Percentiles rank a stretch among this genome's conserved stretches.
These are phyloP conservation scores for Aricia artaxerxes DNA, from an alignment of 2,888 invertebrate genomes.

Conservation along the genomic window DNA sequence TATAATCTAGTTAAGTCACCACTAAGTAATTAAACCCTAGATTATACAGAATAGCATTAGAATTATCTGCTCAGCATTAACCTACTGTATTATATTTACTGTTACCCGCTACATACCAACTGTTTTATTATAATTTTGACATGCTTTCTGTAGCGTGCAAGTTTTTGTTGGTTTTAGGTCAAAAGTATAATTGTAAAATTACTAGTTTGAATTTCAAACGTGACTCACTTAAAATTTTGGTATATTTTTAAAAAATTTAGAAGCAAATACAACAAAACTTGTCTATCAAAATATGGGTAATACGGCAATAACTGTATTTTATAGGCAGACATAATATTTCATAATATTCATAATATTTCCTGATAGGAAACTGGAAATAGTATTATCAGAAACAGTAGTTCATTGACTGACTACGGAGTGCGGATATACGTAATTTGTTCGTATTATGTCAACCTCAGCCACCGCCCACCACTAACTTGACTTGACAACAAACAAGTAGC, in stretches of 20 bases:
- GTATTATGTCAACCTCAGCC: not conserved
- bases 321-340: no score
- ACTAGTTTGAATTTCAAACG: not conserved
- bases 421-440: not conserved
- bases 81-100: constrained; percentile 10
- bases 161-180: constrained; percentile 15
- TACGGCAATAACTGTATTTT: no score
- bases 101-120: constrained; percentile 2
- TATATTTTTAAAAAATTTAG: not conserved
- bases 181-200: not conserved
- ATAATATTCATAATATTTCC: no score
- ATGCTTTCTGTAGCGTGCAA: constrained; percentile 21
- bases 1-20: not conserved
- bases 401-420: not conserved
- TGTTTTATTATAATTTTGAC: constrained; percentile 21
- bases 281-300: no score
- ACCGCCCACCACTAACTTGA: no score
- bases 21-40: not conserved
- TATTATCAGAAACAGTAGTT: no score
- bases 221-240: not conserved
- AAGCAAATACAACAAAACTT: not conserved
- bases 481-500: no score
- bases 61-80: constrained; percentile 4
- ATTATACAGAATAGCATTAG: not conserved
- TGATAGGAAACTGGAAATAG: no score